Percentiles rank a stretch among this genome's conserved stretches.
Conservation (phyloP, 2,113 vertebrate species). For the Chaetops frenatus region DNA sequence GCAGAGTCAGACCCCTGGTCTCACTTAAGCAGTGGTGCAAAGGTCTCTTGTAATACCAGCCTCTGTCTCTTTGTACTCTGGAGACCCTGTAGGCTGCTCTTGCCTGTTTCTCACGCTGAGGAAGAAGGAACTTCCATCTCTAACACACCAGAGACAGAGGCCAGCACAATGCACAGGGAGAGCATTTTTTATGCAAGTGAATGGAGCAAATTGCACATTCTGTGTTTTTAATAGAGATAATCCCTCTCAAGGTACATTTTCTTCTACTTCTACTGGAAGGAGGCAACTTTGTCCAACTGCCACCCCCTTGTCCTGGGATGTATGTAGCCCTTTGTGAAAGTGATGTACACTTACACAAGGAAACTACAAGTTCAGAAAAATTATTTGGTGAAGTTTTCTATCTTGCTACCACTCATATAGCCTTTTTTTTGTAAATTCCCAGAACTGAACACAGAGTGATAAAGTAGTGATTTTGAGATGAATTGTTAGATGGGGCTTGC, state of each 20-base stretch:
- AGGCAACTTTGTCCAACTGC: not conserved
- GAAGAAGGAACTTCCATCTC: slow-evolving; percentile 11
- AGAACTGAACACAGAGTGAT: not conserved
- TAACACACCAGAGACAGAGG: not conserved
- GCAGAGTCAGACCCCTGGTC: not conserved
- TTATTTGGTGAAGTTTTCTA: not conserved
- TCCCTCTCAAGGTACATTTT: slow-evolving; percentile 38
- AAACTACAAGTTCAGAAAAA: not conserved
- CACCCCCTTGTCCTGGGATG: not conserved
- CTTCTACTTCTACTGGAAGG: not conserved
- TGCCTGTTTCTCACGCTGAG: slow-evolving; percentile 32
- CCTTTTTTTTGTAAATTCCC: not conserved
- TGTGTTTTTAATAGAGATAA: not conserved
- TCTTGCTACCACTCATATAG: not conserved
- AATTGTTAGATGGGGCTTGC: not conserved
- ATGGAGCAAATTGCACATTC: not conserved
- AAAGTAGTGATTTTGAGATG: not conserved
- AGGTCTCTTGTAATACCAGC: slow-evolving; percentile 36
- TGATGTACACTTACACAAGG: not conserved
- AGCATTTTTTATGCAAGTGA: slow-evolving; percentile 37
- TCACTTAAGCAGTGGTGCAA: slow-evolving; percentile 35
- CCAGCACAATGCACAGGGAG: not conserved
- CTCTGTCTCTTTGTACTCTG: slow-evolving; percentile 34
- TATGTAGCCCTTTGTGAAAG: not conserved
- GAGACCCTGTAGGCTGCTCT: not conserved